These are phyloP conservation scores for Podiceps cristatus DNA, from an alignment of 2,113 vertebrate species.

Conservation along the genomic window DNA sequence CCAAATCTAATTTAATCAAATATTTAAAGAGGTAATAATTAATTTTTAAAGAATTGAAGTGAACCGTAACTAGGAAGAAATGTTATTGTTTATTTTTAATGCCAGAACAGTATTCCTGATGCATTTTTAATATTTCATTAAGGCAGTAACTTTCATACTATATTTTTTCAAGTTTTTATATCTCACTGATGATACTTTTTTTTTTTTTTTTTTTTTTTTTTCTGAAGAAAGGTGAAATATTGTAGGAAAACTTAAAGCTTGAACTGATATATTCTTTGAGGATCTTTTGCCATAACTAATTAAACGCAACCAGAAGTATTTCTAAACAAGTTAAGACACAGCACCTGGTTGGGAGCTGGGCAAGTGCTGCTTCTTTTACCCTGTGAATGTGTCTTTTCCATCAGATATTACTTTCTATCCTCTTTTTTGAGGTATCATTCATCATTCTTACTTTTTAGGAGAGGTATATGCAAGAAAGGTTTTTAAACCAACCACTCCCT, in stretches of 20 bases:
- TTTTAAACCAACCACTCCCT: neutral
- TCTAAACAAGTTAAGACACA: constrained; percentile 51
- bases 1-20: constrained; percentile 83
- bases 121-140: constrained; percentile 84
- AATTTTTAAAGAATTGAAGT: constrained; percentile 84
- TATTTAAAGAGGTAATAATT: constrained; percentile 83
- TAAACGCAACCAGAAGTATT: neutral
- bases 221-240: constrained; percentile 39
- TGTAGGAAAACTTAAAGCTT: neutral
- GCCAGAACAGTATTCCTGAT: constrained; percentile 79
- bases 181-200: constrained; percentile 2
- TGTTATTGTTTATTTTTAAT: constrained; percentile 83
- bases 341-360: neutral
- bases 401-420: neutral
- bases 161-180: constrained; percentile 66
- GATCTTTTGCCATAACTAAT: constrained; percentile 35
- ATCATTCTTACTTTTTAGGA: neutral
- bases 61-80: constrained; percentile 77
- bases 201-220: constrained; percentile 39
- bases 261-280: neutral
- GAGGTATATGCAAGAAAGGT: neutral
- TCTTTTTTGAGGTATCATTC: neutral
- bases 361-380: neutral
- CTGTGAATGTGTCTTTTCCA: neutral
- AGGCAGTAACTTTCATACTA: constrained; percentile 68